Percentiles rank a stretch among this genome's conserved stretches.
phyloP scores from a whole-genome alignment of 1,140 invertebrate species.

The Temnothorax nylanderi region DNA sequence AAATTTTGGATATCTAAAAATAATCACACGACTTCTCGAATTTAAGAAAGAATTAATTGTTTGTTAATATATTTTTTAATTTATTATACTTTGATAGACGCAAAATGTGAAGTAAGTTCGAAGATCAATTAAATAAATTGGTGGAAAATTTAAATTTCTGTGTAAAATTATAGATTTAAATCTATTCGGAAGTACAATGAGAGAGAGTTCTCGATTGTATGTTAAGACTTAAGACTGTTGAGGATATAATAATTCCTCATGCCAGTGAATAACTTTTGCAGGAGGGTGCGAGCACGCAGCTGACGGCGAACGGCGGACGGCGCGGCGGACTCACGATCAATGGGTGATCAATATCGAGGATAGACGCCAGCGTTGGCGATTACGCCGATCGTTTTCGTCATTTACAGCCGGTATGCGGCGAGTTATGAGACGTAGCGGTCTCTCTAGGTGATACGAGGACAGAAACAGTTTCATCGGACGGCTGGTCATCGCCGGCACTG shows the following conservation, averaged over 20 bases:
- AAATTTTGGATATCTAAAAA: too few relatives aligned
- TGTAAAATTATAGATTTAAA: background rate
- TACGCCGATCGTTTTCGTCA: slow-evolving; percentile 64
- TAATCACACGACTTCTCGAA: too few relatives aligned
- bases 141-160: too few relatives aligned
- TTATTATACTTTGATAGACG: too few relatives aligned
- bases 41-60: too few relatives aligned
- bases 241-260: background rate
- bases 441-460: slow-evolving; percentile 68
- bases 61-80: too few relatives aligned
- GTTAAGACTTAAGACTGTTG: background rate
- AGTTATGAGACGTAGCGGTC: slow-evolving; percentile 73
- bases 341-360: slow-evolving; percentile 48
- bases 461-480: slow-evolving; percentile 73
- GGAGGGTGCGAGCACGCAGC: background rate
- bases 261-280: background rate
- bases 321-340: slow-evolving; percentile 38
- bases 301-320: too few relatives aligned
- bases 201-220: background rate
- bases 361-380: slow-evolving; percentile 23
- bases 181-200: background rate
- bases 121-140: too few relatives aligned
- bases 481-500: slow-evolving; percentile 72
- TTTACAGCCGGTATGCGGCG: slow-evolving; percentile 69
- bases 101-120: too few relatives aligned